Percentiles rank a stretch among this genome's conserved stretches.
phyloP scores from a whole-genome alignment of 2,113 vertebrate genomes.

The Zonotrichia leucophrys region DNA sequence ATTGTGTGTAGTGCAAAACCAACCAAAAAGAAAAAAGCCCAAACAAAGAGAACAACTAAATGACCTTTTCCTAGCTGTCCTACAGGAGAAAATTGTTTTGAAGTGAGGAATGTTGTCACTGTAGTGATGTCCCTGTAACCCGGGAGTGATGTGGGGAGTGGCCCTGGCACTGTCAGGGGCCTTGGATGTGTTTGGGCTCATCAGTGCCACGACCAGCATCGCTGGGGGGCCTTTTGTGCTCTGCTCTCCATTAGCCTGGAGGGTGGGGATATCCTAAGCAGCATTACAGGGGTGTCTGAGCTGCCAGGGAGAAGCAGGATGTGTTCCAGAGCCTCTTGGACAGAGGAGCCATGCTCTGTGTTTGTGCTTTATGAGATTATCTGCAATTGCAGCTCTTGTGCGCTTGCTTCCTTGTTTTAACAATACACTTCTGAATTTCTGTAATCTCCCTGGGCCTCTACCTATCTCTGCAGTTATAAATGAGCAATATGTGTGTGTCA shows the following conservation, averaged over 20 bases:
- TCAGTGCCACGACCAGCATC: fast-evolving
- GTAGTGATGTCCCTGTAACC: fast-evolving
- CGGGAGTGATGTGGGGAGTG: background rate
- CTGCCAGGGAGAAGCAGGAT: background rate
- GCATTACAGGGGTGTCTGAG: background rate
- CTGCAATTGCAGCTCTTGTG: background rate
- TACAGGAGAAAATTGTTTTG: background rate
- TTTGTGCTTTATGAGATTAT: background rate
- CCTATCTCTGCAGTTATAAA: background rate
- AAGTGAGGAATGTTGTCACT: background rate
- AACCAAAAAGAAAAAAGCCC: background rate
- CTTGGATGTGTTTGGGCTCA: background rate
- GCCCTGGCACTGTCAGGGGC: background rate
- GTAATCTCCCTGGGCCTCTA: background rate
- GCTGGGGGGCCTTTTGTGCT: fast-evolving
- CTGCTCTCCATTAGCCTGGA: background rate
- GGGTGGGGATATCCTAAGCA: background rate
- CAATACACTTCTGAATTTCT: background rate
- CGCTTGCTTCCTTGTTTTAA: background rate
- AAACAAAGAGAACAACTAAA: fast-evolving
- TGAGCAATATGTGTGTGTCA: background rate
- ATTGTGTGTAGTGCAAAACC: background rate
- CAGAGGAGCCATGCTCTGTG: fast-evolving
- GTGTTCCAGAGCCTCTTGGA: background rate
- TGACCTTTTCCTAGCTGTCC: background rate